A percentile compares a stretch with the other conserved stretches of the same genome.
These are phyloP conservation scores for Sesamia inferens DNA, from an alignment of 2,888 invertebrate genomes.

Conservation along the genomic window DNA sequence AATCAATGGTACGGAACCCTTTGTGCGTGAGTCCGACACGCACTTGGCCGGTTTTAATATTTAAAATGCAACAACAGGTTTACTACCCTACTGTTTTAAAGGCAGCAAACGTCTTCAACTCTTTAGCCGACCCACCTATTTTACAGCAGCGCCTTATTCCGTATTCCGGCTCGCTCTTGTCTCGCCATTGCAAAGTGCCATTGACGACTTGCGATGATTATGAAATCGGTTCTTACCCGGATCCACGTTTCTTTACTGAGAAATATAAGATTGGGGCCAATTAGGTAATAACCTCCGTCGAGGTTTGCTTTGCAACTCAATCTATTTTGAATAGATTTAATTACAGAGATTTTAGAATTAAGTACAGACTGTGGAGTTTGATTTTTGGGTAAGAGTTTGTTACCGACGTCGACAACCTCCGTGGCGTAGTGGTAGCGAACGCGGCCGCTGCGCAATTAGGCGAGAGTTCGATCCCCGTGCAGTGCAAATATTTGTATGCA, in stretches of 20 bases:
- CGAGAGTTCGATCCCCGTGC: too few relatives aligned
- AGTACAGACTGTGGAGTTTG: neutral
- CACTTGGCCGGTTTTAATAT: too few relatives aligned
- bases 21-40: too few relatives aligned
- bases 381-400: too few relatives aligned
- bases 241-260: conserved; percentile 40
- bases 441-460: too few relatives aligned
- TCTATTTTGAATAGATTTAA: neutral
- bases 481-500: too few relatives aligned
- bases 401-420: too few relatives aligned
- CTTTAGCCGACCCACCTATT: conserved; percentile 6
- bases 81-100: conserved; percentile 23
- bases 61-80: neutral
- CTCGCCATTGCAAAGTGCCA: conserved; percentile 44
- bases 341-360: neutral
- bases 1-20: too few relatives aligned
- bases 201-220: conserved; percentile 55
- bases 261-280: conserved; percentile 30
- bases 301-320: neutral
- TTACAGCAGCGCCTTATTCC: conserved; percentile 41
- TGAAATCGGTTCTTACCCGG: conserved; percentile 65
- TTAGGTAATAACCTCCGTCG: conserved; percentile 21
- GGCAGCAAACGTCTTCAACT: conserved; percentile 19
- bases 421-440: too few relatives aligned
- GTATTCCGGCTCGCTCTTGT: conserved; percentile 53